Evolutionary conservation across 2,113 vertebrate species (phyloP).

Genomic region (Brachypodius melanocephalos): DNA sequence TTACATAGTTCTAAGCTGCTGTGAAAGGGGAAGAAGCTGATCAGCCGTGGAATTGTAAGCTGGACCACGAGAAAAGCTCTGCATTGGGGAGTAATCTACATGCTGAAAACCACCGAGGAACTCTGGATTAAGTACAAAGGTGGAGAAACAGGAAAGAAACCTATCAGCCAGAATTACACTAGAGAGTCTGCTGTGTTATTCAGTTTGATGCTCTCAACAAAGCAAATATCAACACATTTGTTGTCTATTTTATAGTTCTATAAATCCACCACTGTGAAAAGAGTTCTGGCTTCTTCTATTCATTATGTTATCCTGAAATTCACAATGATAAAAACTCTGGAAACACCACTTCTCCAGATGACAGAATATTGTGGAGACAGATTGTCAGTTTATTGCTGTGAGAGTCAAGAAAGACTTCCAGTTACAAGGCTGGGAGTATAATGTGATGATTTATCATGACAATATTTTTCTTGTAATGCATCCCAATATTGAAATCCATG

Average conservation of each 20-base stretch:
- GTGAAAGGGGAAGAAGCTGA: background rate
- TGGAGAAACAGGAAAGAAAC: background rate
- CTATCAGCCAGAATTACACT: background rate
- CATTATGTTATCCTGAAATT: background rate
- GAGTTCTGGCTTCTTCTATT: background rate
- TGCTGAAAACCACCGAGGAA: background rate
- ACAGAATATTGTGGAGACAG: background rate
- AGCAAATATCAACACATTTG: background rate
- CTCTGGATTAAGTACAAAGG: background rate
- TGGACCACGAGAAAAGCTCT: background rate
- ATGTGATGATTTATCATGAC: background rate
- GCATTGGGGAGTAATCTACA: background rate
- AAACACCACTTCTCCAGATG: background rate
- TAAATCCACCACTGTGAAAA: background rate
- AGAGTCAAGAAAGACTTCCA: background rate
- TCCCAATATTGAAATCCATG: background rate
- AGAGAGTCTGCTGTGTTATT: background rate
- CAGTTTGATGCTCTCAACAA: background rate
- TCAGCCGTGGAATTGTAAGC: background rate
- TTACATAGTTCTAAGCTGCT: background rate
- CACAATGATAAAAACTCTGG: background rate
- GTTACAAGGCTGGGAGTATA: background rate
- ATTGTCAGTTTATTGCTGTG: background rate
- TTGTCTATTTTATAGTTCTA: background rate
- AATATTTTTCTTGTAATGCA: background rate